phyloP scores from a whole-genome alignment of 2,888 invertebrate species.

The Heliconius ethilla region DNA sequence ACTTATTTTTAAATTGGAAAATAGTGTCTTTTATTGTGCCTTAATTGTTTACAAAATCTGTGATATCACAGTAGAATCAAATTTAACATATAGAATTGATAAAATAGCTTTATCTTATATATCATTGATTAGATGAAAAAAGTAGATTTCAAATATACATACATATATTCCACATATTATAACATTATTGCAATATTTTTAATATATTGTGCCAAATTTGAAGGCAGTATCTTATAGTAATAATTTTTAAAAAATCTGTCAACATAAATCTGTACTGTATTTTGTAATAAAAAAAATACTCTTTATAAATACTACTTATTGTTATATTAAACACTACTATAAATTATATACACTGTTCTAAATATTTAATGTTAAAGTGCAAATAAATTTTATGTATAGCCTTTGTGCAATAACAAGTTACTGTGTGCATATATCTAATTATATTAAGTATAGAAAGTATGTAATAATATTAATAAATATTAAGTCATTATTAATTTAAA shows the following conservation, averaged over 20 bases:
- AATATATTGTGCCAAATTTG: constrained; percentile 28
- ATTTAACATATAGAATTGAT: constrained; percentile 17
- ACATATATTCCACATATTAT: constrained; percentile 3
- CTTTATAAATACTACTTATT: constrained; percentile 9
- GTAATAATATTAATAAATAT: constrained; percentile 7
- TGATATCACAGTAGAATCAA: constrained; percentile 51
- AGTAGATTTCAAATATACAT: constrained; percentile 1
- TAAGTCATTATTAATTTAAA: constrained; percentile 22
- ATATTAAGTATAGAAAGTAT: background rate
- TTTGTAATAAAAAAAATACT: background rate
- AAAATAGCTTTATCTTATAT: constrained; percentile 28
- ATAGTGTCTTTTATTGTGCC: constrained; percentile 56
- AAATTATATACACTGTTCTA: constrained; percentile 9
- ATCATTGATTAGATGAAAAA: constrained; percentile 24
- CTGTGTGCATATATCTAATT: constrained; percentile 18
- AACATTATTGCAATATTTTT: constrained; percentile 5
- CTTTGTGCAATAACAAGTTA: constrained; percentile 46
- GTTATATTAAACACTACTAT: background rate
- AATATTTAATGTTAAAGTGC: constrained; percentile 28
- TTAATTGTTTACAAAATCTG: constrained; percentile 64
- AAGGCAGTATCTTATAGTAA: background rate
- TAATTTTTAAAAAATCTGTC: background rate
- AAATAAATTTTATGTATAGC: constrained; percentile 32
- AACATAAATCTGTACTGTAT: background rate
- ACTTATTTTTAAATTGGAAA: constrained; percentile 15